These are phyloP conservation scores for Barnardius zonarius DNA, from an alignment of 2,113 vertebrate species.

Conservation along the genomic window DNA sequence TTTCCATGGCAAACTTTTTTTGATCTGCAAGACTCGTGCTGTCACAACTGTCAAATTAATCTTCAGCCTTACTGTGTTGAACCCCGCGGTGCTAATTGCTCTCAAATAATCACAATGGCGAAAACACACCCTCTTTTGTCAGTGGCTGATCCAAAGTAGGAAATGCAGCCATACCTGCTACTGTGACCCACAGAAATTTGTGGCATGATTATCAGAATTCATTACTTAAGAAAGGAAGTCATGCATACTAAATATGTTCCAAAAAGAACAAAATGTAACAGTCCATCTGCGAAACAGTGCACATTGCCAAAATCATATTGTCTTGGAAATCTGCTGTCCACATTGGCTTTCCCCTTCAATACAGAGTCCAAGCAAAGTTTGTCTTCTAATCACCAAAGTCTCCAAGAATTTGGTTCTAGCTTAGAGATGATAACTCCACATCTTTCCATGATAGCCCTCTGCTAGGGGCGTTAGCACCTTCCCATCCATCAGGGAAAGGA, in stretches of 20 bases:
- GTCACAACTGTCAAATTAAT: background rate
- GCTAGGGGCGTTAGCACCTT: background rate
- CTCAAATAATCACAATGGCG: background rate
- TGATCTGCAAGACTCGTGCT: background rate
- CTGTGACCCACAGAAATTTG: slow-evolving; percentile 36
- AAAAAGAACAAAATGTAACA: slow-evolving; percentile 72
- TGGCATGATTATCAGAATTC: slow-evolving; percentile 40
- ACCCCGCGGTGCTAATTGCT: background rate
- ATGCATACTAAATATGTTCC: slow-evolving; percentile 61
- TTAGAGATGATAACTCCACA: background rate
- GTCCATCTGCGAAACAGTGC: slow-evolving; percentile 7
- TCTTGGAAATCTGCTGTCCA: slow-evolving; percentile 66
- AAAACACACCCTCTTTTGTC: background rate
- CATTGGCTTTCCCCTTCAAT: slow-evolving; percentile 37
- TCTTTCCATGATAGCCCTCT: background rate
- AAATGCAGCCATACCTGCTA: background rate
- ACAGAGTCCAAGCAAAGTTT: slow-evolving; percentile 52
- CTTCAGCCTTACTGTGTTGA: background rate
- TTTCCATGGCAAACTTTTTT: background rate
- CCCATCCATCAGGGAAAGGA: background rate
- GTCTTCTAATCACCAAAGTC: background rate
- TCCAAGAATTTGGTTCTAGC: slow-evolving; percentile 1
- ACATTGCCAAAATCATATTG: slow-evolving; percentile 53
- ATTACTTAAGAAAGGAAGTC: slow-evolving; percentile 62
- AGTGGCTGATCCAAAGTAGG: background rate